A percentile compares a stretch with the other conserved stretches of the same genome.
phyloP scores from a whole-genome alignment of 2,797 vertebrate species.

The Serranus cabrilla region DNA sequence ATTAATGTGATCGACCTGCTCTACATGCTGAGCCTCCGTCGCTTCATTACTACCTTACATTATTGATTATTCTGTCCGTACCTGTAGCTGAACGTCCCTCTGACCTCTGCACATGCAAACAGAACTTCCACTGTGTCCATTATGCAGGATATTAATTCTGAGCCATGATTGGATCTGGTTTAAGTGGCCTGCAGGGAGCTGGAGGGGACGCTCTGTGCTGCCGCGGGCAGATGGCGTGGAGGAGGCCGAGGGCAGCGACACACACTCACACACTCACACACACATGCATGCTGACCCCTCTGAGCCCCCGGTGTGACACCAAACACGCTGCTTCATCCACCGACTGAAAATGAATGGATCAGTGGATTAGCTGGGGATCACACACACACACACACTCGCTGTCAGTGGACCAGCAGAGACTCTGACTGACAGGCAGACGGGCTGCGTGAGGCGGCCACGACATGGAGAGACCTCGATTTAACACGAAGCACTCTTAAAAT shows the following conservation, averaged over 20 bases:
- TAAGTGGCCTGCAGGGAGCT: conserved; percentile 49
- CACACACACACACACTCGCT: neutral
- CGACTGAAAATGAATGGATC: conserved; percentile 41
- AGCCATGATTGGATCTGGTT: conserved; percentile 38
- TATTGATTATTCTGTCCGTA: neutral
- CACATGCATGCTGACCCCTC: conserved; percentile 26
- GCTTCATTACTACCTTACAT: too few species aligned
- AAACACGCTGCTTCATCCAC: conserved; percentile 20
- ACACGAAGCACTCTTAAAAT: too few species aligned
- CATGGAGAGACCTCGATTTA: neutral
- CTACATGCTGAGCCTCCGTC: neutral
- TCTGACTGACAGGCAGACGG: neutral
- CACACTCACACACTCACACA: conserved; percentile 25
- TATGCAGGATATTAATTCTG: conserved; percentile 44
- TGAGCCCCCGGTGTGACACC: conserved; percentile 12
- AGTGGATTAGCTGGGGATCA: conserved; percentile 19
- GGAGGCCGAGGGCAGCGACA: conserved; percentile 30
- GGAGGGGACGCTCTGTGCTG: conserved; percentile 16
- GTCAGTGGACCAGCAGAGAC: conserved; percentile 9
- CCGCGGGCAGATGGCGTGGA: conserved; percentile 57
- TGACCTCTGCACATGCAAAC: neutral
- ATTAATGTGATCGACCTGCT: neutral
- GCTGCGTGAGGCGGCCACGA: neutral
- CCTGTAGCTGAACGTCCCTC: neutral
- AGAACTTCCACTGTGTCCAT: neutral